Conservation (phyloP, 2,888 invertebrate species). For the Andrena hattorfiana region DNA sequence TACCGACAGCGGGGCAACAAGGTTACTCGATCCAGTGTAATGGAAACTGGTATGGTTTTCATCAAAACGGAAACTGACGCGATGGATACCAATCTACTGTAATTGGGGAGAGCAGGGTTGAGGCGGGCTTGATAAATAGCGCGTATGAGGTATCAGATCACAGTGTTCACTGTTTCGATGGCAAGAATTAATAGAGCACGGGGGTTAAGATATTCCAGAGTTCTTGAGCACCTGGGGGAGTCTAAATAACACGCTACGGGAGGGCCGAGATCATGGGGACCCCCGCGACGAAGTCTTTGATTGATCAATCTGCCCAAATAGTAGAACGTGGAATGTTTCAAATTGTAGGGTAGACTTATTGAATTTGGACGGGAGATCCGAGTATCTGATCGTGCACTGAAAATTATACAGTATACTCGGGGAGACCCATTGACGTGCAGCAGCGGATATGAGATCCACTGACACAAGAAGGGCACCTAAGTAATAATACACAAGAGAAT, state of each 20-base stretch:
- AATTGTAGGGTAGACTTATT: neutral
- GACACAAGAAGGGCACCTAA: neutral
- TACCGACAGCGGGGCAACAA: neutral
- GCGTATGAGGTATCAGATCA: neutral
- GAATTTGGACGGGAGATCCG: neutral
- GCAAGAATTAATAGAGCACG: neutral
- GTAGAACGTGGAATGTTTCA: neutral
- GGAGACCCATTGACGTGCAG: neutral
- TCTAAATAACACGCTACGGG: neutral
- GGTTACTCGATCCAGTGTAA: neutral
- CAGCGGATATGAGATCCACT: neutral
- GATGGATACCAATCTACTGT: neutral
- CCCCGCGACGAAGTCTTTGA: neutral
- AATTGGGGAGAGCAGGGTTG: neutral
- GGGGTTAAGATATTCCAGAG: neutral
- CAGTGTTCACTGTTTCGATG: neutral
- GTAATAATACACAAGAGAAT: constrained; percentile 26
- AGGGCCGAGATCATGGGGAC: neutral
- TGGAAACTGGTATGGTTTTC: constrained; percentile 1
- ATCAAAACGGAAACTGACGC: neutral
- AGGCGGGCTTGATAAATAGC: neutral
- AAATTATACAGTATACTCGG: neutral
- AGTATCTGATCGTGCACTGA: neutral
- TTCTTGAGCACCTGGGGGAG: neutral
- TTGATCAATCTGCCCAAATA: neutral